Base-by-base conservation (phyloP, 1,140 invertebrate species). In the Cydia strobilella region DNA sequence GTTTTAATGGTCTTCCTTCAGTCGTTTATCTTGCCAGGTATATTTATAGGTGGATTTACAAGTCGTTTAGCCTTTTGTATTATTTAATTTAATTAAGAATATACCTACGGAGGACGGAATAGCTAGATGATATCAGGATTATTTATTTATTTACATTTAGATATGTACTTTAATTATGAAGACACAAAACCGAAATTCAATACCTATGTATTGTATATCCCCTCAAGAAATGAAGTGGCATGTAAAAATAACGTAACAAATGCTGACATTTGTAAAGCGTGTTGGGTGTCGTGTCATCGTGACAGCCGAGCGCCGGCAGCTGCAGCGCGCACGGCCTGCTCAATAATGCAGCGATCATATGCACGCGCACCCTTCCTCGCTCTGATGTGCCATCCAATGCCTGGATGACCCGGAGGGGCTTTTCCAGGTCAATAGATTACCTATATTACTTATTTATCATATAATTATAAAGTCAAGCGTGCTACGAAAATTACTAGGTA, bases 281-380 rank as follows among this genome's bases (percentile, higher is more conserved):
- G 90, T 86, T 78, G 54, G 63, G 23, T 74, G 72, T 74, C 78
- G 77, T 76, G 77, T 66, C 76, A 63, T 45, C 75, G 69, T 51
- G 66, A 78, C 82, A 80, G n/a, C n/a, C n/a, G n/a, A n/a, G 82
- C 78, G 75, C 31, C 54, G 85, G 88, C 90, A 90, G 86, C 86
- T 88, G 85, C 84, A 90, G 59, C 75, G 66, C 69, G 66, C 76
- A 54, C 73, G 76, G 63, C 39, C 76, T 84, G 75, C 80, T 90
- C 81, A 90, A 91, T 90, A 89, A 91, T 91, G 87, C 85, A 91
- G 82, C 78, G 83, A 76, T 69, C 35, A 35, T 69, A 69, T 84
- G 84, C 78, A 81, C 65, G 66, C 78, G 79, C 65, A 59, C 72
- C 81, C 77, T 83, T 83, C 84, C 82, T 84, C 20, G 13, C 42